Conservation (phyloP, 2,888 invertebrate genomes). For the Cataglyphis altisquamis region DNA sequence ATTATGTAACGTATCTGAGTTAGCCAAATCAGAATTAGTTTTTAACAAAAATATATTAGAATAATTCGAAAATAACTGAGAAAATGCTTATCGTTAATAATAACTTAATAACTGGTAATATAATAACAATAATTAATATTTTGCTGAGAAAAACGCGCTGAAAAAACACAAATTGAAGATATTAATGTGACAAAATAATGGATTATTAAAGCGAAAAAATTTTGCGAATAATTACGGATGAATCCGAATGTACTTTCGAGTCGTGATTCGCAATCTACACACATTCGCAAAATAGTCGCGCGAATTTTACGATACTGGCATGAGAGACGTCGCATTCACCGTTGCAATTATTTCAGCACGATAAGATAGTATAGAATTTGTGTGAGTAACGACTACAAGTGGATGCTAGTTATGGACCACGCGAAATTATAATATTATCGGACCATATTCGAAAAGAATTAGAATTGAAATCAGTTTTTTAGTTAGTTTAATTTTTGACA, state of each 20-base stretch:
- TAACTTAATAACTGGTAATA: not conserved
- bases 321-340: slow-evolving; percentile 2
- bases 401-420: not conserved
- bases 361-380: slow-evolving; percentile 7
- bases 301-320: not conserved
- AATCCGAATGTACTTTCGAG: slow-evolving; percentile 11
- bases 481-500: not conserved
- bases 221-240: not conserved
- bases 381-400: not conserved
- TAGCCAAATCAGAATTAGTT: not conserved
- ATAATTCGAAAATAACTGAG: not conserved
- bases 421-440: not conserved
- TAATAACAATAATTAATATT: not conserved
- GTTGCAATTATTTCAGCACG: slow-evolving; percentile 3
- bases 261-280: not conserved
- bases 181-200: too few species aligned
- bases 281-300: not conserved
- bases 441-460: not conserved
- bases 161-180: not conserved
- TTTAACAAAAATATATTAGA: not conserved
- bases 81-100: not conserved
- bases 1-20: not conserved
- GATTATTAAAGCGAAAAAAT: not conserved
- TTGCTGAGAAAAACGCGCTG: not conserved
- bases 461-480: not conserved